Conservation (phyloP, 30 jellyfish, hydroid and myxozoan species). For the Chrysaora quinquecirrha region DNA sequence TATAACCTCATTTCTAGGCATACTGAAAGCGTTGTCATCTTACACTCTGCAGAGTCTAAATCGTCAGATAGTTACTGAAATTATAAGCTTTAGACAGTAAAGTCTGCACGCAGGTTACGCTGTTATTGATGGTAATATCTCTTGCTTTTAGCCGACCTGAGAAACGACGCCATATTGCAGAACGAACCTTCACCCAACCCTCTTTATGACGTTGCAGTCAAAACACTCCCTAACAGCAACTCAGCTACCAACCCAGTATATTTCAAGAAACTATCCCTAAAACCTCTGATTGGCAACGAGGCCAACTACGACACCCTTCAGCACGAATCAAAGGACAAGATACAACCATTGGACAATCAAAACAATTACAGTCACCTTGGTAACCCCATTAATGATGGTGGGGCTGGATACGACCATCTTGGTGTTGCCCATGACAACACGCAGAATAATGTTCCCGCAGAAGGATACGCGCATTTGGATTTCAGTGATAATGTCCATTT, state of each 20-base stretch:
- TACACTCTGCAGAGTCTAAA: too few species aligned
- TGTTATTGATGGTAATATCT: too few species aligned
- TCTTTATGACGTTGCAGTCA: slow-evolving; percentile 56
- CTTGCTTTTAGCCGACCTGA: slow-evolving; percentile 3
- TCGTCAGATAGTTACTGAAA: too few species aligned
- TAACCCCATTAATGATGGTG: background rate
- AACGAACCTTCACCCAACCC: slow-evolving; percentile 59
- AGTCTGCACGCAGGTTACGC: too few species aligned
- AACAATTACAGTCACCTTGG: slow-evolving; percentile 28
- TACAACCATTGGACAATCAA: background rate
- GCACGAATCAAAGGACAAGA: background rate
- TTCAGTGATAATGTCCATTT: slow-evolving; percentile 25
- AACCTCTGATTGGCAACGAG: slow-evolving; percentile 27
- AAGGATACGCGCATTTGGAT: slow-evolving; percentile 42
- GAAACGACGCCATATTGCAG: background rate
- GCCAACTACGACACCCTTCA: slow-evolving; percentile 42
- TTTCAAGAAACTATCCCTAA: slow-evolving; percentile 52
- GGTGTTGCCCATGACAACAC: background rate
- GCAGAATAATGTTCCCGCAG: background rate
- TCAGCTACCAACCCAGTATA: slow-evolving; percentile 67
- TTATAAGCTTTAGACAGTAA: too few species aligned
- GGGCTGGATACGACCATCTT: slow-evolving; percentile 36
- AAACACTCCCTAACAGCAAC: background rate
- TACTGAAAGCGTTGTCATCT: too few species aligned
- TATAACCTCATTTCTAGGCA: too few species aligned